Base-by-base conservation (phyloP, 2,888 invertebrate genomes). In the Volucella zonaria region DNA sequence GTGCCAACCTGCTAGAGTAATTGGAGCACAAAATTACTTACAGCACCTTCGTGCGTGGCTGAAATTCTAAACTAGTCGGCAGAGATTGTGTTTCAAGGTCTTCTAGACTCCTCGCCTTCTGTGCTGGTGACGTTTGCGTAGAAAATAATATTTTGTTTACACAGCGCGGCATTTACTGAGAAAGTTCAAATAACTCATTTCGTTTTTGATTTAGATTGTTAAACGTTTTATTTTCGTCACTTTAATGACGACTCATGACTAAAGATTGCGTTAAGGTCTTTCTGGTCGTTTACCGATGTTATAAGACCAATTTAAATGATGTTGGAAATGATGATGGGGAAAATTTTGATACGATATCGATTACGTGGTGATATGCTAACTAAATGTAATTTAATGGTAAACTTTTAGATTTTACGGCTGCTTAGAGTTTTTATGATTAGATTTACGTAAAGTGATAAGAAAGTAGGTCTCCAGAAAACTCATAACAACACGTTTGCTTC, bases 181-280 rank as follows among this genome's bases (percentile, higher is more conserved):
- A 11, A 47, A 75, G 75, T 66, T 75, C 75, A 75, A 75, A 66
- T 66, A 75, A 66, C 75, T 18, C 75, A 75, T 75, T 75, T 58
- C 40, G 10, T 9, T 23, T 10, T 23, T 2, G 38, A 12, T 62
- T 23, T 31, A 23, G 11, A 31, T 6, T 31, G 4, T 31, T 31
- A 3, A 31, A 31, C 31, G 31, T 23, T 31, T 54, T 15, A 64
- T 74, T 54, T 64, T 47, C 45, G 40, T 40, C 59, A 12, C 40
- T 40, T 58, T 58, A 14, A 18, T 52, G 52, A 67, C n/a, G 23
- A 66, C 18, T 66, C 31, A 2, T 12, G 38, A n/a, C 31, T 56
- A 6, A 8, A 64, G 23, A 11, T 23, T 6, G 12, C 43, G 23
- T 14, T 40, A 51, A 42, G 49, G 49, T 67, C 31, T 6, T 15